These are phyloP conservation scores for Nanorana parkeri DNA, from an alignment of 2,113 vertebrate genomes.

Conservation along the genomic window DNA sequence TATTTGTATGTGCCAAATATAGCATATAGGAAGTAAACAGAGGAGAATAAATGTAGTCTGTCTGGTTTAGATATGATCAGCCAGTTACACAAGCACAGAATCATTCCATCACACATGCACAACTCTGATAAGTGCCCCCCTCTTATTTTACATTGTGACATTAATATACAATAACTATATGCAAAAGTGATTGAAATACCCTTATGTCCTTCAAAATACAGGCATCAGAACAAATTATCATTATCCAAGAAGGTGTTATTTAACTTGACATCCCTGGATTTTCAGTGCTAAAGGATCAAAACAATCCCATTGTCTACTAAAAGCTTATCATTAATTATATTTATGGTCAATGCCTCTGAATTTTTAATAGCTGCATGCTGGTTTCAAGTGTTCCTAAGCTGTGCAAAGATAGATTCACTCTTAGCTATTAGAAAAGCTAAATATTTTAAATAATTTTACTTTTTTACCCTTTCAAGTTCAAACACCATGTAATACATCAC, in stretches of 20 bases:
- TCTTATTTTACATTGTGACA: neutral
- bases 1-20: neutral
- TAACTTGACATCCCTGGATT: constrained; percentile 46
- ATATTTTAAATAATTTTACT: constrained; percentile 35
- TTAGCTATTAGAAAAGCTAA: constrained; percentile 32
- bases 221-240: constrained; percentile 35
- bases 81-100: neutral
- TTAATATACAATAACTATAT: constrained; percentile 19
- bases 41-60: neutral
- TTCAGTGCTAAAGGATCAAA: constrained; percentile 51
- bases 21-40: neutral
- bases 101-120: neutral
- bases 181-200: constrained; percentile 18
- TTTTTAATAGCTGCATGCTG: constrained; percentile 55
- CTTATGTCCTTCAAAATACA: constrained; percentile 38
- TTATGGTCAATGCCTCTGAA: constrained; percentile 56
- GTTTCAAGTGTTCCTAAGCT: constrained; percentile 48
- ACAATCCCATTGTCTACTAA: constrained; percentile 48
- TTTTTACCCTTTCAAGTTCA: constrained; percentile 24
- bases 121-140: neutral
- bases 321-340: constrained; percentile 56
- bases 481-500: neutral
- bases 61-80: neutral
- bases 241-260: constrained; percentile 54
- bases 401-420: constrained; percentile 27